Base-by-base conservation (phyloP, 2,113 vertebrate species). In the Pollachius pollachius region DNA sequence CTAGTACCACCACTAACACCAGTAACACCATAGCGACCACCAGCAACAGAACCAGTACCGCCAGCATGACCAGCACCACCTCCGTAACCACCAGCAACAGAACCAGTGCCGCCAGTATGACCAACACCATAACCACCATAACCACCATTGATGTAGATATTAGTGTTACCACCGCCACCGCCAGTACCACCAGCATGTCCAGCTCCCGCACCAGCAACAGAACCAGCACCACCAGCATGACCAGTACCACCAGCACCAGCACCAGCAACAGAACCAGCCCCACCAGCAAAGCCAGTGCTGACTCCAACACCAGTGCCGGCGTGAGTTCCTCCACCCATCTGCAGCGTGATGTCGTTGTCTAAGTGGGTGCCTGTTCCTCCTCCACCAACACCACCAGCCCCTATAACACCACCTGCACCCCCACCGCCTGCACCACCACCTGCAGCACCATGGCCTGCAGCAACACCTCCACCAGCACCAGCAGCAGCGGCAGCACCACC, bases 341-440 rank as follows among this genome's bases (percentile, higher is more conserved):
- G 25, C 30, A 87, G 0, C 1, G 60, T 73, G 82, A 68, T 84
- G 64, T 84, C 82, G 23, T 56, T 62, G 37, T 17, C 16, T 64
- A 72, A 80, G 16, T 13, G 15, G 54, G 54, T 59, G 6, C 16
- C 6, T 30, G 2, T 9, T 13, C 41, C 41, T 11, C 41, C 41
- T 2, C 2, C 41, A 13, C 9, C 41, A 48, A 7, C 41, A 48
- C 6, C 41, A 48, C 41, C 41, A 9, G 6, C 41, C 8, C 41
- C 41, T 13, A 2, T 9, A 48, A 7, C 41, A 48, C 5, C 41
- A 48, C 41, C 41, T 13, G 41, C 41, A 48, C 9, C 7, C 13
- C 6, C 41, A 48, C 1, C 41, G 9, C 7, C 12, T 2, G 41
- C 41, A 48, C 9, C 41, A 48, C 41, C 12, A 48, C 7, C 41